These are phyloP conservation scores for Tetranychus piercei DNA, from an alignment of 2,888 invertebrate genomes.

Conservation along the genomic window DNA sequence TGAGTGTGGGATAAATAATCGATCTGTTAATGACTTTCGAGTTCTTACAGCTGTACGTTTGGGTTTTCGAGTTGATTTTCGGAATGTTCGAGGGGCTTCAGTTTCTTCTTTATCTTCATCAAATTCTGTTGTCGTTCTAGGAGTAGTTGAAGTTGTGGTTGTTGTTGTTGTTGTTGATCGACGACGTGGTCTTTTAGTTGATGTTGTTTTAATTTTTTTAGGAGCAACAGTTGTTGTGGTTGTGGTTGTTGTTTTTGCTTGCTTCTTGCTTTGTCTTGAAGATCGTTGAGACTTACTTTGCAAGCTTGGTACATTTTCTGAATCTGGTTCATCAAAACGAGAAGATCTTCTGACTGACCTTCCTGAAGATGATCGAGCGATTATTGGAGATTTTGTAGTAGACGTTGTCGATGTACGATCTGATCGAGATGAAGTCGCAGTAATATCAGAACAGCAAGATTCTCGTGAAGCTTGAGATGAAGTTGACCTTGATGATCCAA, in stretches of 20 bases:
- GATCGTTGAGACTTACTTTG: neutral
- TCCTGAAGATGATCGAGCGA: neutral
- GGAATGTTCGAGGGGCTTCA: neutral
- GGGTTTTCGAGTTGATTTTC: neutral
- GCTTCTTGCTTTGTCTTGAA: neutral
- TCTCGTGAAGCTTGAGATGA: neutral
- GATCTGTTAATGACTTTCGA: neutral
- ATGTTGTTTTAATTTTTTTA: neutral
- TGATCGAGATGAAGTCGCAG: neutral
- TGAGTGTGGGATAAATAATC: neutral
- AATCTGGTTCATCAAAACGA: neutral
- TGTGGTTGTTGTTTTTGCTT: neutral
- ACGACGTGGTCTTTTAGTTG: neutral
- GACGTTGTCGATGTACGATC: neutral
- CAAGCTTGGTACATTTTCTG: neutral
- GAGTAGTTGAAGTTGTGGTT: constrained; percentile 14
- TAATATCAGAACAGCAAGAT: neutral
- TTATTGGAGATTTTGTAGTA: neutral
- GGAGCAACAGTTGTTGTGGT: neutral
- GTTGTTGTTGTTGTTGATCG: constrained; percentile 10
- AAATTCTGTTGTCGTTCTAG: constrained; percentile 13
- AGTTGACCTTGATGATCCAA: neutral
- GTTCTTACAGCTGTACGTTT: neutral
- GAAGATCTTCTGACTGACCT: neutral
- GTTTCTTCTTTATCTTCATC: neutral